Conservation (phyloP, 1,140 invertebrate species). For the Phymastichus coffea region DNA sequence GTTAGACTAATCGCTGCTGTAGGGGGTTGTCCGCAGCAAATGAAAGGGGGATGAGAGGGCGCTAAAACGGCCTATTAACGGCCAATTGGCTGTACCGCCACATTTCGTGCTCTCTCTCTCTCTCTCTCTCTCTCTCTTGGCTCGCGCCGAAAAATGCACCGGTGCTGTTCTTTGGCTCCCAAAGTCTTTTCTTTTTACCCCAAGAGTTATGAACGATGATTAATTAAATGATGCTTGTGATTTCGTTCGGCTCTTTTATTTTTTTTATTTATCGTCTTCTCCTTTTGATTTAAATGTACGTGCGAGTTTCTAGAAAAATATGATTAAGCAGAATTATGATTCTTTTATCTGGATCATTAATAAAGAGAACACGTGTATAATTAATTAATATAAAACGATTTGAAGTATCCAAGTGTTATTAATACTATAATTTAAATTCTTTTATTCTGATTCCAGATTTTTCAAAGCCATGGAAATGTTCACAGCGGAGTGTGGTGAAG, state of each 20-base stretch:
- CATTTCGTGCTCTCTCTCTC: not conserved
- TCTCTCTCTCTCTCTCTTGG: too few relatives aligned
- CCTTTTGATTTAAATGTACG: slow-evolving; percentile 17
- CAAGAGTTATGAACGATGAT: not conserved
- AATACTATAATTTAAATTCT: too few relatives aligned
- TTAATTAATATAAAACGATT: too few relatives aligned
- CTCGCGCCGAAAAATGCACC: not conserved
- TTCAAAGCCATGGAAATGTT: slow-evolving; percentile 56
- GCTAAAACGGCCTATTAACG: slow-evolving; percentile 43
- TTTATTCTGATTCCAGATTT: slow-evolving; percentile 56
- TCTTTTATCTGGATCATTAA: too few relatives aligned
- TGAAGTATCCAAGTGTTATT: too few relatives aligned
- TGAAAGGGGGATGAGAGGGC: slow-evolving; percentile 37
- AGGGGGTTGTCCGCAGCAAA: slow-evolving; percentile 32
- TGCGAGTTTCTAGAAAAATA: too few relatives aligned
- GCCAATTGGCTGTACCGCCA: slow-evolving; percentile 28
- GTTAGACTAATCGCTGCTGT: slow-evolving; percentile 45
- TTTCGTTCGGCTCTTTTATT: not conserved
- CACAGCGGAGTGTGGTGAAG: slow-evolving; percentile 33
- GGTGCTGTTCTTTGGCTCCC: not conserved
- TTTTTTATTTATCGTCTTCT: not conserved
- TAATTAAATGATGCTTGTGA: not conserved
- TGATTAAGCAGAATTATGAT: too few relatives aligned
- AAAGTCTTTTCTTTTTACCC: not conserved
- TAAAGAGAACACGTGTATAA: too few relatives aligned